Conservation (phyloP, 2,797 vertebrate species). For the Pseudochirops corinnae region DNA sequence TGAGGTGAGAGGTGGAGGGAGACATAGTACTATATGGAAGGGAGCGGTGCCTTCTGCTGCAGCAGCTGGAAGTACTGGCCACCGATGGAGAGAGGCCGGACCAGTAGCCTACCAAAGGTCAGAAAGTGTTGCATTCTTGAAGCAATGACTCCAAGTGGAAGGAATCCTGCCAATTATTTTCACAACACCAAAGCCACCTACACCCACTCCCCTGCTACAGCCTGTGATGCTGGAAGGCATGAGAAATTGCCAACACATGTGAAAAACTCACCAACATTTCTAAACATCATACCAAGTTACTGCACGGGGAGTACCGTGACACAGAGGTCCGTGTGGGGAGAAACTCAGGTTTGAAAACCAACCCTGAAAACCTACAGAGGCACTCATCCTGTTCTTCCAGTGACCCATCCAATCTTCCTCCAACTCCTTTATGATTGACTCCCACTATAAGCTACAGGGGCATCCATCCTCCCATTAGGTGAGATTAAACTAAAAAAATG, state of each 20-base stretch:
- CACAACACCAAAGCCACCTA: background rate
- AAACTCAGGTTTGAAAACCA: background rate
- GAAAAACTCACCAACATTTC: background rate
- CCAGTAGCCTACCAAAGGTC: accelerated
- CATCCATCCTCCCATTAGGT: background rate
- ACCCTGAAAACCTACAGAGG: background rate
- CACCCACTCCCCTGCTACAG: background rate
- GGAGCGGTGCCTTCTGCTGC: accelerated
- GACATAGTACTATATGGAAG: background rate
- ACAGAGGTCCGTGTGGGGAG: background rate
- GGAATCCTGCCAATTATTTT: background rate
- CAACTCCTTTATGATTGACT: background rate
- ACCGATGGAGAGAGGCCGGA: background rate
- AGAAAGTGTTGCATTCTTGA: background rate
- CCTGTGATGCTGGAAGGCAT: accelerated
- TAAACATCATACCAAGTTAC: background rate
- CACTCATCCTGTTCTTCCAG: constrained; percentile 58
- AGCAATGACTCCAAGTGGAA: accelerated
- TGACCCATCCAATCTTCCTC: constrained; percentile 23
- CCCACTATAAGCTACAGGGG: background rate
- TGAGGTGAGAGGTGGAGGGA: background rate
- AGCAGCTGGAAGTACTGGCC: background rate
- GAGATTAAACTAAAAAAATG: constrained; percentile 48
- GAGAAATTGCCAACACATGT: accelerated
- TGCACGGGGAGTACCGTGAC: background rate